Base-by-base conservation (phyloP, 2,888 invertebrate species). In the Lottia gigantea region DNA sequence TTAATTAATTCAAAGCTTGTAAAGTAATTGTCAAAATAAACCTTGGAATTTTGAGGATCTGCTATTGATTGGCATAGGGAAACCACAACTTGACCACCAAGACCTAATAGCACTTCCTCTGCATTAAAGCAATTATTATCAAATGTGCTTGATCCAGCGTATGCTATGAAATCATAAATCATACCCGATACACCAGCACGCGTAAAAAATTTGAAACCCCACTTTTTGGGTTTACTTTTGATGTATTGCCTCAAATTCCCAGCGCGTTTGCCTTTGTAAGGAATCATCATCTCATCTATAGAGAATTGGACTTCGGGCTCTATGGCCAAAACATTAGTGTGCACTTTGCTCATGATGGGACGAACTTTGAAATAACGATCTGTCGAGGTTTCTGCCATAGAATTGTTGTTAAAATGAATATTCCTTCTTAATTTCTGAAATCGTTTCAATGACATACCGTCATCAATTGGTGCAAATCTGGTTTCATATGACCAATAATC, bases 211-310 rank as follows among this genome's bases (percentile, higher is more conserved):
- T 68, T 68, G 46, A 68, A 63, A 16, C 68, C 68, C 62, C 68
- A 68, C 19, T 68, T 62, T 15, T 68, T 46, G 6, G 68, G 68
- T 31, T 68, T 68, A 26, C n/a, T 68, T 63, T 68, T 68, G 16
- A 68, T 46, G 26, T 68, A 68, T 26, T 68, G 68, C 2, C 47
- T 26, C 62, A 68, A n/a, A 23, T 67, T 67, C 7, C 67, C 67
- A 4, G 63, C 68, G 4, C 45, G 19, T 16, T 16, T 68, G 2
- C 68, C 63, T 15, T 68, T 68, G 19, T 63, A 68, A 7, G 68
- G 68, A n/a, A 64, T 68, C 63, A 68, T 68, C 3, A 31, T 31
- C 23, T 68, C 68, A 16, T 68, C 68, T 14, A 68, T 16, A 16
- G 49, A 49, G 16, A 12, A 49, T 19, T 49, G 12, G 8, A n/a